Evolutionary conservation across 2,797 vertebrate genomes (phyloP).

Genomic region (Benthosema pterotum): DNA sequence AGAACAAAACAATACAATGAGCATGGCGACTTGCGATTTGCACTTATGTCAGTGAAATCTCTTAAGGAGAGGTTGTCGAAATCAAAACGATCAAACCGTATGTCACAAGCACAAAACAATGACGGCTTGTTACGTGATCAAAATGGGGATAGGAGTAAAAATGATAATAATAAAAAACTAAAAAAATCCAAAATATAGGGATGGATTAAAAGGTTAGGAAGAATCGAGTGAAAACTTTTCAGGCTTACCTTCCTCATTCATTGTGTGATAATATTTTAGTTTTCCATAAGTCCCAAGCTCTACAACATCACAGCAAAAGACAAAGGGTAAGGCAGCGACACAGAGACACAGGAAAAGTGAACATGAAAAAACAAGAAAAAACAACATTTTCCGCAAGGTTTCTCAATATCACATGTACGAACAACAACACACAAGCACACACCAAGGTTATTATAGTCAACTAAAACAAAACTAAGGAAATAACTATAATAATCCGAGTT

Average conservation of each 20-base stretch:
- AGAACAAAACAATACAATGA: slow-evolving; percentile 51
- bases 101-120: slow-evolving; percentile 52
- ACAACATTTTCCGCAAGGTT: slow-evolving; percentile 54
- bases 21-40: slow-evolving; percentile 73
- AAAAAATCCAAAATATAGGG: slow-evolving; percentile 35
- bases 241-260: slow-evolving; percentile 99
- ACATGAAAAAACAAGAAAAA: slow-evolving; percentile 66
- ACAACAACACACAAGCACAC: slow-evolving; percentile 51
- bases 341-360: slow-evolving; percentile 80
- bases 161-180: slow-evolving; percentile 8
- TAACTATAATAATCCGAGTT: too few species aligned
- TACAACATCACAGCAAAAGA: slow-evolving; percentile 99
- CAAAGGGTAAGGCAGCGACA: slow-evolving; percentile 93
- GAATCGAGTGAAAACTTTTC: slow-evolving; percentile 80
- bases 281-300: slow-evolving; percentile 99
- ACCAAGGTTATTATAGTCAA: slow-evolving; percentile 3
- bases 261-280: slow-evolving; percentile 99
- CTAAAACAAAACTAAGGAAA: neutral
- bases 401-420: slow-evolving; percentile 35
- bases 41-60: slow-evolving; percentile 86
- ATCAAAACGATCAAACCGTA: slow-evolving; percentile 58
- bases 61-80: slow-evolving; percentile 72
- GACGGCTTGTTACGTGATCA: slow-evolving; percentile 35
- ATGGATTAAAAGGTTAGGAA: slow-evolving; percentile 49
- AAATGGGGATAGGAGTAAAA: slow-evolving; percentile 59